phyloP scores from a whole-genome alignment of 1,140 invertebrate genomes.

The Sminthurinus signatus region DNA sequence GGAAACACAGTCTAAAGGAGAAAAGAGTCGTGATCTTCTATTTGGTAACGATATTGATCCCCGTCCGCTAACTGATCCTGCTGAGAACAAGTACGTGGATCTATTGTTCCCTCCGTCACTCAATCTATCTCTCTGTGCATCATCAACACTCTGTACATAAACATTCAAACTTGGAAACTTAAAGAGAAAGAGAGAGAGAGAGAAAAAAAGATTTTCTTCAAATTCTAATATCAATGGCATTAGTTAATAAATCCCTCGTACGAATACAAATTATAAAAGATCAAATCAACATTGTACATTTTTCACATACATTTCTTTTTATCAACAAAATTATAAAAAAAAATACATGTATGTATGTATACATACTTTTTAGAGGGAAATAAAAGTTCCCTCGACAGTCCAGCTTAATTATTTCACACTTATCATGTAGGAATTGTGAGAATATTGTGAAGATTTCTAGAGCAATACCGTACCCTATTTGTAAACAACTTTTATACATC shows the following conservation, averaged over 20 bases:
- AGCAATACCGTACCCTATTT: too few relatives aligned
- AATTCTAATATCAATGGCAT: conserved; percentile 8
- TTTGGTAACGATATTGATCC: conserved; percentile 36
- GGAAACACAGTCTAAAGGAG: conserved; percentile 32
- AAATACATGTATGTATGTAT: too few relatives aligned
- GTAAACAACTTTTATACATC: too few relatives aligned
- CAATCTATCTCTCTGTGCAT: conserved; percentile 5
- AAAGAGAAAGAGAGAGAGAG: too few relatives aligned
- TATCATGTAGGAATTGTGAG: background rate
- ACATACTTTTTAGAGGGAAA: too few relatives aligned
- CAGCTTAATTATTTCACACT: too few relatives aligned
- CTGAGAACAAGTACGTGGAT: background rate
- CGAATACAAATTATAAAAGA: conserved; percentile 15
- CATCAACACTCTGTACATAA: background rate
- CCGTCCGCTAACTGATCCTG: conserved; percentile 32
- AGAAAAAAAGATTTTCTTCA: too few relatives aligned
- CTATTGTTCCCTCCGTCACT: conserved; percentile 24
- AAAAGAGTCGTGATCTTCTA: conserved; percentile 35
- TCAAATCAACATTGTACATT: too few relatives aligned
- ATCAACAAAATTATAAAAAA: too few relatives aligned
- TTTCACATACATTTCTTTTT: too few relatives aligned
- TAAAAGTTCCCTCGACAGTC: too few relatives aligned
- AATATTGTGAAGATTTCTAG: too few relatives aligned
- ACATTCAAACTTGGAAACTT: conserved; percentile 8
- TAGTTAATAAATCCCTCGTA: background rate